Evolutionary conservation across 2,888 invertebrate genomes (phyloP).

Genomic region (Pharmacophagus antenor): DNA sequence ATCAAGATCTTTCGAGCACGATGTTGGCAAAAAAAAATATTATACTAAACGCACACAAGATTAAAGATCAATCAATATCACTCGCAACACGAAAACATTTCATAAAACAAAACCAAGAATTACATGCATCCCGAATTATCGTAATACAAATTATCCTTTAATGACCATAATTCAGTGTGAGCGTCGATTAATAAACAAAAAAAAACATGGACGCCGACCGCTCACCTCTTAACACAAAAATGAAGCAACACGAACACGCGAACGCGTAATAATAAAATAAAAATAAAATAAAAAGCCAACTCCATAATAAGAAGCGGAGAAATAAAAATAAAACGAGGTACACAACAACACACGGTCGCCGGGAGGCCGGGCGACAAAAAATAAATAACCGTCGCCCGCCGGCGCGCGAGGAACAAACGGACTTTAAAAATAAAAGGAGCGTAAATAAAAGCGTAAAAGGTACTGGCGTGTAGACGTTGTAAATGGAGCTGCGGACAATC

Average conservation of each 20-base stretch:
- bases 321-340: slow-evolving; percentile 80
- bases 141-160: slow-evolving; percentile 81
- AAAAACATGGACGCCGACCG: slow-evolving; percentile 58
- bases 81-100: slow-evolving; percentile 65
- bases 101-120: slow-evolving; percentile 76
- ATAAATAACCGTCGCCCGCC: slow-evolving; percentile 76
- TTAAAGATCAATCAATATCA: slow-evolving; percentile 64
- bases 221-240: slow-evolving; percentile 80
- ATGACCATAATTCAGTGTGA: slow-evolving; percentile 80
- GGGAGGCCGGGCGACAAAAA: slow-evolving; percentile 78
- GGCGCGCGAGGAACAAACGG: slow-evolving; percentile 80
- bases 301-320: slow-evolving; percentile 80
- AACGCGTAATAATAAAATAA: slow-evolving; percentile 75
- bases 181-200: slow-evolving; percentile 72
- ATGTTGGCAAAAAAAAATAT: background rate
- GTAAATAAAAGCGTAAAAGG: slow-evolving; percentile 81
- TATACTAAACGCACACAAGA: slow-evolving; percentile 31
- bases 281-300: slow-evolving; percentile 61
- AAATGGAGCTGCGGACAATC: slow-evolving; percentile 80
- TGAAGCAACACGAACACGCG: slow-evolving; percentile 77
- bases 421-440: slow-evolving; percentile 79
- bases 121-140: slow-evolving; percentile 79
- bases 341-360: slow-evolving; percentile 80
- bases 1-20: background rate
- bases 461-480: slow-evolving; percentile 78